A percentile compares a stretch with the other conserved stretches of the same genome.
Conservation (phyloP, 1,140 invertebrate species). For the Choristoneura fumiferana region DNA sequence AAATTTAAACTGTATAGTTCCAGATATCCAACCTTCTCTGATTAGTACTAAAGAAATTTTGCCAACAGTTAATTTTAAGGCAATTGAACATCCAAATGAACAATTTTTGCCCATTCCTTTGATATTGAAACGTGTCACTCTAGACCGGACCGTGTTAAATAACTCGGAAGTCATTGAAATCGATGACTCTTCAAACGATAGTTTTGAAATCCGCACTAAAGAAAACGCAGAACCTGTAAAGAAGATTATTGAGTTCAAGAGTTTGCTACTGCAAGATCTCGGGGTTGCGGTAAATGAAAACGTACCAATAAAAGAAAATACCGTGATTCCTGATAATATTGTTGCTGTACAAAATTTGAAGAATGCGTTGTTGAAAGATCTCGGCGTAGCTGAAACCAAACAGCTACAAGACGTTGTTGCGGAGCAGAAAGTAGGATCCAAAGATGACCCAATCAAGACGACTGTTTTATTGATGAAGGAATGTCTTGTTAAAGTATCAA, state of each 20-base stretch:
- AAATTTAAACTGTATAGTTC: too few species aligned
- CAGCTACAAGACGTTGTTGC: not conserved
- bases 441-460: too few species aligned
- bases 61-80: too few species aligned
- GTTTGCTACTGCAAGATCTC: conserved; percentile 34
- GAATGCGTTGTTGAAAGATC: not conserved
- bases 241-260: conserved; percentile 23
- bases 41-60: not conserved
- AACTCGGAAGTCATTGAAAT: conserved; percentile 35
- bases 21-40: not conserved
- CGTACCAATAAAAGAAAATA: conserved; percentile 24
- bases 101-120: not conserved
- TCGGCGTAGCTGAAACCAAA: not conserved
- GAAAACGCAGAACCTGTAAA: conserved; percentile 19
- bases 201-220: not conserved
- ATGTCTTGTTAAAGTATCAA: conserved; percentile 50
- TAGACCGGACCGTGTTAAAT: not conserved
- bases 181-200: conserved; percentile 42
- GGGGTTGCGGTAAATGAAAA: conserved; percentile 17
- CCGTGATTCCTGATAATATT: conserved; percentile 36
- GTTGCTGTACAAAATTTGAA: conserved; percentile 31
- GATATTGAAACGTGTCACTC: not conserved
- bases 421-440: not conserved
- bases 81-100: too few species aligned
- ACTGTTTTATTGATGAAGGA: conserved; percentile 5